Evolutionary conservation across 1,140 invertebrate genomes (phyloP), one percentile per base, ranked within the genome.

Genomic region (Cephus cinctus): DNA sequence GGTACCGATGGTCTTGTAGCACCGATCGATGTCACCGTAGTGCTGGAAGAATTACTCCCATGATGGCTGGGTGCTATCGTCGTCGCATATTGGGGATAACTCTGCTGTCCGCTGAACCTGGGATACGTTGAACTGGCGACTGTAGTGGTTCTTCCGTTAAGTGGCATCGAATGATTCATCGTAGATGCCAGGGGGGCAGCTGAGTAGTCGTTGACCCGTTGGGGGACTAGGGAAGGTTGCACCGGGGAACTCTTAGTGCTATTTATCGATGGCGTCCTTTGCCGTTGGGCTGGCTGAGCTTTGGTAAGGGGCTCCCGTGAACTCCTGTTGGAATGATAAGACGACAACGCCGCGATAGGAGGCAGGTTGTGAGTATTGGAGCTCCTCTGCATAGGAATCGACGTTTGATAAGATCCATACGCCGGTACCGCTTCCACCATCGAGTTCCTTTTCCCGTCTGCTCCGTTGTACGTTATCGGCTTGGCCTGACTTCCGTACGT

Each of bases 351-450:
- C 4, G 72, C 76, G 16, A 80, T 80, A 0, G 78, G 75, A 4
- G 78, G 79, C 16, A 80, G 55, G 50, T 80, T 80, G 63, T 81
- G 79, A 35, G 76, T 77, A 6, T 70, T 76, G 22, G 57, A 51
- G 35, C 31, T 61, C 19, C 65, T 52, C 35, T 60, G 52, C 1
- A 50, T 22, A 21, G 53, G 14, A 12, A 44, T 35, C 5, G 50
- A 59, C n/a, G 54, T 34, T 9, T 47, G 50, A 27, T 68, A 71
- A 5, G 54, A 46, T 1, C 36, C 43, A n/a, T 59, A 63, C 0
- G 43, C 9, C 11, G 56, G n/a, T 2, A 47, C 43, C 0, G 42
- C 19, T 3, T 59, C 56, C 23, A 60, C 56, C 9, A 35, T 21
- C 14, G 27, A 44, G 20, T 19, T 54, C n/a, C 61, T 58, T 40